Evolutionary conservation across 2,113 vertebrate genomes (phyloP).

Genomic region (Heliornis fulica): DNA sequence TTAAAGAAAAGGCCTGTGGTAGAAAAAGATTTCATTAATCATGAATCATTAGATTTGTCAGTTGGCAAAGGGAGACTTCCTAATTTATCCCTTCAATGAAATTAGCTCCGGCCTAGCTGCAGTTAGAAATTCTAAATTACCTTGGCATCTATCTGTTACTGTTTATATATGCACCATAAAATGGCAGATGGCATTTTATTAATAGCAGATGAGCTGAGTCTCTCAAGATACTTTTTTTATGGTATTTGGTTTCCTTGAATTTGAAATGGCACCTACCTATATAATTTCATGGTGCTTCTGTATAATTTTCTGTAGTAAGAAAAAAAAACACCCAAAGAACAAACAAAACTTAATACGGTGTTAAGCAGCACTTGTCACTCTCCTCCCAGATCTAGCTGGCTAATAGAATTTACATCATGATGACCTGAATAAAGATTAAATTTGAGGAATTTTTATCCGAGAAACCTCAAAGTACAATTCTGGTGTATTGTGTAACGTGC

Average conservation of each 20-base stretch:
- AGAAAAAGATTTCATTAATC: slow-evolving; percentile 77
- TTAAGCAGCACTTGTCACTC: background rate
- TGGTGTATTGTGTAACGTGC: background rate
- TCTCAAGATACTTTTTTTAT: slow-evolving; percentile 24
- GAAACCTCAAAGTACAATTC: background rate
- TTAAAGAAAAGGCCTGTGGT: slow-evolving; percentile 63
- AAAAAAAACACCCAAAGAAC: too few relatives aligned
- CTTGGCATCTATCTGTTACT: slow-evolving; percentile 75
- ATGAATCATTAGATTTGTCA: slow-evolving; percentile 81
- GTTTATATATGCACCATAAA: slow-evolving; percentile 71
- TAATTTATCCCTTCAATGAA: slow-evolving; percentile 81
- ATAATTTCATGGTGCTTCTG: background rate
- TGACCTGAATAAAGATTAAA: background rate
- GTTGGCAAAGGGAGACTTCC: slow-evolving; percentile 77
- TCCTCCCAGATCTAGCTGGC: background rate
- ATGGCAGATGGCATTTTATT: slow-evolving; percentile 77
- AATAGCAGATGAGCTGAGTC: slow-evolving; percentile 69
- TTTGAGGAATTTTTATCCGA: background rate
- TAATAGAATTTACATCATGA: background rate
- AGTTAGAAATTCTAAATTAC: slow-evolving; percentile 76
- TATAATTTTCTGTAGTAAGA: background rate
- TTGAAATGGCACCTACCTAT: background rate
- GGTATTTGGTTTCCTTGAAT: slow-evolving; percentile 44
- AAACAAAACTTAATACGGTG: background rate
- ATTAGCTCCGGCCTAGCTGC: slow-evolving; percentile 74